Conservation (phyloP, 1,140 invertebrate genomes). For the Heterodera carotae region DNA sequence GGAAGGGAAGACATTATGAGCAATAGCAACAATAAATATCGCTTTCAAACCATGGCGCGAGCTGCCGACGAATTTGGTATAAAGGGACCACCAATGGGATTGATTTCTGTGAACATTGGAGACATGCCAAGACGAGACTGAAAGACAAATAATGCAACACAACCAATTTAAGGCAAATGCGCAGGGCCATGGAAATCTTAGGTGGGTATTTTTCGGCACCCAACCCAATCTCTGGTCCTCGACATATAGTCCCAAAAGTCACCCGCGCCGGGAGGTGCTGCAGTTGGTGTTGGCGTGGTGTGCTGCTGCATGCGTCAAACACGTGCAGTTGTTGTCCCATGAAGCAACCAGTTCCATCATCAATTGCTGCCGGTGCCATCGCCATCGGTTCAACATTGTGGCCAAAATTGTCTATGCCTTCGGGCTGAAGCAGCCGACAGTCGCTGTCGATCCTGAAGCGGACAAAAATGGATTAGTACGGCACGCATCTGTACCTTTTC, state of each 20-base stretch:
- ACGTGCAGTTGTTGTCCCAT: background rate
- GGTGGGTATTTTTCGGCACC: no score
- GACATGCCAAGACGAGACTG: background rate
- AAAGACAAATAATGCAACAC: background rate
- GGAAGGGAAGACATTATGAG: no score
- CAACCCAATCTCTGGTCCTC: no score
- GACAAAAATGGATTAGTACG: background rate
- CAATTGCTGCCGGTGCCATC: background rate
- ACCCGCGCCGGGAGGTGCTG: background rate
- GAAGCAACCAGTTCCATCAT: background rate
- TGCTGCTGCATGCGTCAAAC: background rate
- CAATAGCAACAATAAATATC: no score
- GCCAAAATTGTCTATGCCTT: background rate
- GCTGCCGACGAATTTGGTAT: no score
- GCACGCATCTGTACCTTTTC: background rate
- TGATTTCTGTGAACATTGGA: conserved; percentile 1
- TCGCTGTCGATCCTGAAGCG: background rate
- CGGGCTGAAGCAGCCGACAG: no score
- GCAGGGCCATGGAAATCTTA: no score
- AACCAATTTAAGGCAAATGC: background rate
- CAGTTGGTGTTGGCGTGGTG: background rate
- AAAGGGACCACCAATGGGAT: background rate
- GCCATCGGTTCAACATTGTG: background rate
- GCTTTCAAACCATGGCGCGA: no score
- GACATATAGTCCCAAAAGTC: no score